Evolutionary conservation across 2,113 vertebrate species (phyloP).

Genomic region (Anser cygnoides): DNA sequence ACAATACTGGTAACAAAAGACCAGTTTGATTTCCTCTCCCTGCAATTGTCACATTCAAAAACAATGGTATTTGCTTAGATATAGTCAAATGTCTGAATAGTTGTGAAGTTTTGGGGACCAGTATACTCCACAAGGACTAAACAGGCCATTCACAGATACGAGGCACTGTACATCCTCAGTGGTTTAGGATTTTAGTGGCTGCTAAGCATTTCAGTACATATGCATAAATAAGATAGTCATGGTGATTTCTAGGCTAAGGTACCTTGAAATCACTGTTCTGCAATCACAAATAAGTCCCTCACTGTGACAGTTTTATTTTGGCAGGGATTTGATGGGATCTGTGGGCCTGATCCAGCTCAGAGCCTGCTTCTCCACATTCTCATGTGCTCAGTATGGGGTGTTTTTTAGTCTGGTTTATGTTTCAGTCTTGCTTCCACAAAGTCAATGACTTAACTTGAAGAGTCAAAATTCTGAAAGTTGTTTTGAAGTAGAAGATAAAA

Average conservation of each 20-base stretch:
- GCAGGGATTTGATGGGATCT: not conserved
- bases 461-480: not conserved
- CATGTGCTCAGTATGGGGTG: not conserved
- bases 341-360: not conserved
- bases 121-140: not conserved
- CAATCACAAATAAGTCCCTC: slow-evolving; percentile 2
- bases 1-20: not conserved
- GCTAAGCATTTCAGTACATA: not conserved
- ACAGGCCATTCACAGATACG: not conserved
- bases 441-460: not conserved
- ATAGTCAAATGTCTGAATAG: not conserved
- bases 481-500: not conserved
- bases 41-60: not conserved
- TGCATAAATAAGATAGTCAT: slow-evolving; percentile 53
- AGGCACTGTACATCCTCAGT: not conserved
- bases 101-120: not conserved
- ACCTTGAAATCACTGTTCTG: slow-evolving; percentile 51
- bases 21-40: not conserved
- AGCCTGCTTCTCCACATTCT: not conserved
- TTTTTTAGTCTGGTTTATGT: not conserved
- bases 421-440: not conserved
- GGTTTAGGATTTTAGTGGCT: not conserved
- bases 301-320: not conserved
- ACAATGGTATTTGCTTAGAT: not conserved
- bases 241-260: slow-evolving; percentile 42